phyloP scores from a whole-genome alignment of 2,888 invertebrate genomes.

The Dascillus cervinus region DNA sequence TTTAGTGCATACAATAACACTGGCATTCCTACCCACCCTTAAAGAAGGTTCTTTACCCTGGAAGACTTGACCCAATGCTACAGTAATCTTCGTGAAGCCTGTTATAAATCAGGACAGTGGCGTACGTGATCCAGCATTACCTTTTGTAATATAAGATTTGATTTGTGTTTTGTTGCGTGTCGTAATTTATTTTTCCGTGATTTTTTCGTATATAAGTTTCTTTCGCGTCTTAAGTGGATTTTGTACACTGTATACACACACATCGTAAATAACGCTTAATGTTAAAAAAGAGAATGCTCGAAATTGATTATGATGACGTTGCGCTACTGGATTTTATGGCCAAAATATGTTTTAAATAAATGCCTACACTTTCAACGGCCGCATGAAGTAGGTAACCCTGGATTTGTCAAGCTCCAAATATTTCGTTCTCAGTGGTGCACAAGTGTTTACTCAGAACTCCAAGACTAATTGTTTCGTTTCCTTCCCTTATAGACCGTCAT shows the following conservation, averaged over 20 bases:
- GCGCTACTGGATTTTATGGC: too few species aligned
- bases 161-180: constrained; percentile 23
- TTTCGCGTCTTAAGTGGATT: neutral
- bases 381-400: constrained; percentile 31
- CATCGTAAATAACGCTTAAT: too few species aligned
- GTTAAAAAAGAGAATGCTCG: too few species aligned
- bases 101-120: constrained; percentile 21
- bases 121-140: constrained; percentile 20
- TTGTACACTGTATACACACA: too few species aligned
- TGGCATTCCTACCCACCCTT: constrained; percentile 17
- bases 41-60: constrained; percentile 10
- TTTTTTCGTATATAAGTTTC: neutral
- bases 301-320: too few species aligned
- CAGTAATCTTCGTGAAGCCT: constrained; percentile 25
- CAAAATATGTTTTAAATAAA: too few species aligned
- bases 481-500: constrained; percentile 17
- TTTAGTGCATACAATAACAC: constrained; percentile 19
- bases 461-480: constrained; percentile 28
- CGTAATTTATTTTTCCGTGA: constrained; percentile 17
- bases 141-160: constrained; percentile 11
- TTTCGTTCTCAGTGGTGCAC: constrained; percentile 24
- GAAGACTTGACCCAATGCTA: constrained; percentile 24
- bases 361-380: too few species aligned
- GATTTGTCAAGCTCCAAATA: constrained; percentile 31
- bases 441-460: constrained; percentile 32